Evolutionary conservation across 2,888 invertebrate species (phyloP), one percentile per base, ranked within the genome.

Genomic region (Cerastoderma edule): DNA sequence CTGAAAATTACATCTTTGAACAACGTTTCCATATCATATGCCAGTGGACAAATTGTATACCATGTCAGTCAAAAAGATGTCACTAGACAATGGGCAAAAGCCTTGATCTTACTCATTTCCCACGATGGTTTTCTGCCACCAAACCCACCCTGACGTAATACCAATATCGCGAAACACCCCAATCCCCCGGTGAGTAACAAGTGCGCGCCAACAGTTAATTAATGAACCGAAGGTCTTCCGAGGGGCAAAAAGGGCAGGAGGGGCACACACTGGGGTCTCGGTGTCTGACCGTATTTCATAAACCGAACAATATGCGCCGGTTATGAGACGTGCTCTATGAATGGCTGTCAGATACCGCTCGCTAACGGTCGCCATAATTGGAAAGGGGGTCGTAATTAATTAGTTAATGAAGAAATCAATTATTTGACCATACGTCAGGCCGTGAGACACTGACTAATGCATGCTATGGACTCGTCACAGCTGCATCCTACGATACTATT

Each of bases 171-270:
- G 57, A 16, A 33, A 57, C n/a, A 32, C 60, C 8, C 3, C 8
- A 13, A 53, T 39, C 60, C 54, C 68, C 68, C n/a, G 68, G 27
- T 0, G 68, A 44, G 46, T 22, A 27, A 22, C 57, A 57, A 48
- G 68, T 60, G 60, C 68, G 46, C 68, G 57, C 68, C 48, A 77
- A 77, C 77, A 69, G 77, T 72, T 66, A 48, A 60, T 72, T 72
- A 68, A 72, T 65, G 48, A 44, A 66, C 22, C 22, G 27, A 33
- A 22, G 44, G 48, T 46, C 44, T 53, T 39, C 22, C 35, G 13
- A 13, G 56, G 53, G 67, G 32, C 54, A 60, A 3, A n/a, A n/a
- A n/a, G n/a, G n/a, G n/a, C n/a, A n/a, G 3, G 22, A 28, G 46
- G 24, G 50, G 53, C 33, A 66, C 66, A 53, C 4, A 8, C 13